A percentile compares a stretch with the other conserved stretches of the same genome.
Evolutionary conservation across 2,888 invertebrate genomes (phyloP).

Genomic region (Poecilobothrus nobilitatus): DNA sequence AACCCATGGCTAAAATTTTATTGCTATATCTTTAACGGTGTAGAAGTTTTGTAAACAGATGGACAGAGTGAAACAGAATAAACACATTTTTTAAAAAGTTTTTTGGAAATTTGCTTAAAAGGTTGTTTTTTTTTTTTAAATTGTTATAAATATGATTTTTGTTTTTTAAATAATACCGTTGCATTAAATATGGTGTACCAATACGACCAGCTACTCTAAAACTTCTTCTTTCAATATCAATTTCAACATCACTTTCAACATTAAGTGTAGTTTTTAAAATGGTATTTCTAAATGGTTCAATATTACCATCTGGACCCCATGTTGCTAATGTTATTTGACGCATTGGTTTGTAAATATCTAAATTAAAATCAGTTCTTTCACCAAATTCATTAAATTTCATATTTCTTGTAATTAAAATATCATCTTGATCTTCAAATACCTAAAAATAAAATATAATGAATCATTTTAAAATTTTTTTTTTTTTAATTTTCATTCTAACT

Average conservation of each 20-base stretch:
- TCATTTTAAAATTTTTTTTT: too few species aligned
- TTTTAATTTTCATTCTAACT: background rate
- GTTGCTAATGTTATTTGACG: constrained; percentile 42
- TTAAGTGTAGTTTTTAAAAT: constrained; percentile 47
- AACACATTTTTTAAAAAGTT: too few species aligned
- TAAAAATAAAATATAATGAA: background rate
- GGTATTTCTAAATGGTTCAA: constrained; percentile 47
- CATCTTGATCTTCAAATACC: constrained; percentile 50
- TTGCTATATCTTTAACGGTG: too few species aligned
- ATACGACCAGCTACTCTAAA: constrained; percentile 57
- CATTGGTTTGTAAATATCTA: constrained; percentile 29
- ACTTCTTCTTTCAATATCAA: constrained; percentile 49
- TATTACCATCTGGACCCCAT: constrained; percentile 36
- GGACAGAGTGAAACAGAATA: too few species aligned
- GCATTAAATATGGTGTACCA: constrained; percentile 65
- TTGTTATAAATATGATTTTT: background rate
- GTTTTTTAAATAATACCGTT: constrained; percentile 35
- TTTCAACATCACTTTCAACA: constrained; percentile 28
- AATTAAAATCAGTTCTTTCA: constrained; percentile 42
- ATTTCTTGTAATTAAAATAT: constrained; percentile 56
- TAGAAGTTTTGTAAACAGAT: too few species aligned
- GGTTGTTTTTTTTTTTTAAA: too few species aligned
- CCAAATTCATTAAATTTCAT: constrained; percentile 48
- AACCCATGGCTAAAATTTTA: too few species aligned
- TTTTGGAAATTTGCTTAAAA: too few species aligned